phyloP scores from a whole-genome alignment of 1,140 invertebrate species.

The Charaxes varanes region DNA sequence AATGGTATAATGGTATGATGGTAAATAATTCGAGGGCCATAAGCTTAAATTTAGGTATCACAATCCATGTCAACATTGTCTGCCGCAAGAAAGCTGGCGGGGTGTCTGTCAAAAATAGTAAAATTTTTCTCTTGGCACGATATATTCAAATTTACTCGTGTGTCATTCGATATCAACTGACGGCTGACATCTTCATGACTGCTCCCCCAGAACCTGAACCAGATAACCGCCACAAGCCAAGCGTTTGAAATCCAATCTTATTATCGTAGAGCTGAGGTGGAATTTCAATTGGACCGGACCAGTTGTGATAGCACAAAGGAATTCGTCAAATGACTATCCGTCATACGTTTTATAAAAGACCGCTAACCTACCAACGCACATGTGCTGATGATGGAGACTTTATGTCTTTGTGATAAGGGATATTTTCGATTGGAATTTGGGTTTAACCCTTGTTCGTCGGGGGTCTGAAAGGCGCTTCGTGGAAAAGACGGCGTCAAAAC shows the following conservation, averaged over 20 bases:
- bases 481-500: slow-evolving; percentile 55
- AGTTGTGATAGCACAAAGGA: slow-evolving; percentile 41
- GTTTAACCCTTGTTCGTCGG: slow-evolving; percentile 34
- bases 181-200: slow-evolving; percentile 57
- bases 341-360: slow-evolving; percentile 44
- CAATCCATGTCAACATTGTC: slow-evolving; percentile 14
- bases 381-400: slow-evolving; percentile 14
- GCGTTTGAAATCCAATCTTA: slow-evolving; percentile 17
- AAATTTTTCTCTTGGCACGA: slow-evolving; percentile 62
- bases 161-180: slow-evolving; percentile 57
- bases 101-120: slow-evolving; percentile 44
- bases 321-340: slow-evolving; percentile 61
- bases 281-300: slow-evolving; percentile 11
- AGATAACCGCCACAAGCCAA: slow-evolving; percentile 4
- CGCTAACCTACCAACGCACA: slow-evolving; percentile 25
- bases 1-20: neutral
- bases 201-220: slow-evolving; percentile 10
- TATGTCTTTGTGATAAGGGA: slow-evolving; percentile 14
- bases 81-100: slow-evolving; percentile 20
- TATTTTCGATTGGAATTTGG: slow-evolving; percentile 17
- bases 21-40: slow-evolving; percentile 1
- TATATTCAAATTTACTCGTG: slow-evolving; percentile 56
- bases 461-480: slow-evolving; percentile 42
- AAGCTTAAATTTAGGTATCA: slow-evolving; percentile 11
- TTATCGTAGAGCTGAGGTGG: slow-evolving; percentile 1